phyloP scores from a whole-genome alignment of 2,888 invertebrate genomes.

The Lacanobia oleracea region DNA sequence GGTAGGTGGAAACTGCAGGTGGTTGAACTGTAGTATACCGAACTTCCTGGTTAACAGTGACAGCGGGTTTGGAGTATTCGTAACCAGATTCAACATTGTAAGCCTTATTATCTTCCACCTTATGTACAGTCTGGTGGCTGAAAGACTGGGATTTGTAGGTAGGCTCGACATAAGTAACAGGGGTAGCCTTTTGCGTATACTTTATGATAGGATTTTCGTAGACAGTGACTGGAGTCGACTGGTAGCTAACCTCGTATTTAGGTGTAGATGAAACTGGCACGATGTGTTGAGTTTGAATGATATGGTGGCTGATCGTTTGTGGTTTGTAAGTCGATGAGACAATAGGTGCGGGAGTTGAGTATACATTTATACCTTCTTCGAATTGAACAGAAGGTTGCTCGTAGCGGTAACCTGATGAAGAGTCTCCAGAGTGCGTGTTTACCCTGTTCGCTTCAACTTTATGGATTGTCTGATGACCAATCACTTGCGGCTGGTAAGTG shows the following conservation, averaged over 20 bases:
- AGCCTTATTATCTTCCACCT: slow-evolving; percentile 73
- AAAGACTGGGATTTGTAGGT: slow-evolving; percentile 77
- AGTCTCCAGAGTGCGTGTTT: slow-evolving; percentile 72
- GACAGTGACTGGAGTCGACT: slow-evolving; percentile 80
- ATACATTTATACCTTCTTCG: slow-evolving; percentile 76
- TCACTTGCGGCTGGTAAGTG: slow-evolving; percentile 79
- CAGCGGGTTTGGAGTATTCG: slow-evolving; percentile 67
- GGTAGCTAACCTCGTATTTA: slow-evolving; percentile 76
- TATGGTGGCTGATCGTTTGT: slow-evolving; percentile 77
- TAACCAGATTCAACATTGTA: slow-evolving; percentile 71
- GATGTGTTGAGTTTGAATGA: slow-evolving; percentile 75
- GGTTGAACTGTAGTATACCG: slow-evolving; percentile 75
- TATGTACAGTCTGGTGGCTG: slow-evolving; percentile 82
- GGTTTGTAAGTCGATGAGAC: slow-evolving; percentile 74
- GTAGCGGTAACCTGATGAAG: slow-evolving; percentile 74
- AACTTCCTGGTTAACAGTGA: slow-evolving; percentile 68
- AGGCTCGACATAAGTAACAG: slow-evolving; percentile 75
- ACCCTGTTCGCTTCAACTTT: slow-evolving; percentile 78
- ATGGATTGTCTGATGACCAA: slow-evolving; percentile 80
- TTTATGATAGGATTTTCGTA: slow-evolving; percentile 84
- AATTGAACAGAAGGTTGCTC: slow-evolving; percentile 75
- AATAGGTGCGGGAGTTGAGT: slow-evolving; percentile 77
- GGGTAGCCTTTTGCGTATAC: slow-evolving; percentile 80
- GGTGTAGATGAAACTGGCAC: slow-evolving; percentile 81
- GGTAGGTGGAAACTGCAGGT: slow-evolving; percentile 74